Percentiles rank a stretch among this genome's conserved stretches.
Evolutionary conservation across 2,113 vertebrate genomes (phyloP).

Genomic region (Pterocles gutturalis): DNA sequence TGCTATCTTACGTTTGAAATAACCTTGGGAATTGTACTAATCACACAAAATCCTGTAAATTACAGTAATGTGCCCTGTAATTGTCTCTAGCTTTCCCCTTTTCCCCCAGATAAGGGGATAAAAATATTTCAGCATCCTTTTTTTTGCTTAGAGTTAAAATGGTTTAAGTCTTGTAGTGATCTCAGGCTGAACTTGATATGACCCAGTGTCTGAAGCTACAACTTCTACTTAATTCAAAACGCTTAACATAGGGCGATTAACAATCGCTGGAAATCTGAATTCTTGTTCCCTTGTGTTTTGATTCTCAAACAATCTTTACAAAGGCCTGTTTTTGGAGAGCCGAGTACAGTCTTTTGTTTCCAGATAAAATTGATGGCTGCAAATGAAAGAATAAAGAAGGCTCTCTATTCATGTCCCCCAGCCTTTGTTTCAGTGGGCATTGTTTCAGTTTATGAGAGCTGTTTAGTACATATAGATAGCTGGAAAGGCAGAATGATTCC

Average conservation of each 20-base stretch:
- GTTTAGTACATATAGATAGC: slow-evolving; percentile 48
- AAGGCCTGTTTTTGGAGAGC: slow-evolving; percentile 62
- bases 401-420: slow-evolving; percentile 49
- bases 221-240: slow-evolving; percentile 61
- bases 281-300: slow-evolving; percentile 59
- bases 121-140: slow-evolving; percentile 29
- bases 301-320: slow-evolving; percentile 59
- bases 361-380: slow-evolving; percentile 63
- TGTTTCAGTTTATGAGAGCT: slow-evolving; percentile 64
- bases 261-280: slow-evolving; percentile 65
- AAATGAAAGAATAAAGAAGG: slow-evolving; percentile 59
- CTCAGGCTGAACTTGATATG: slow-evolving; percentile 46
- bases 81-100: background rate
- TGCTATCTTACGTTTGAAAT: background rate
- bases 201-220: slow-evolving; percentile 36
- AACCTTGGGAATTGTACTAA: slow-evolving; percentile 23
- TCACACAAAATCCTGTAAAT: slow-evolving; percentile 27
- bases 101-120: background rate
- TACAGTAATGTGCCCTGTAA: slow-evolving; percentile 5
- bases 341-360: slow-evolving; percentile 71
- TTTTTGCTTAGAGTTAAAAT: slow-evolving; percentile 15
- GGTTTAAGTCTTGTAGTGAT: slow-evolving; percentile 38
- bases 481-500: slow-evolving; percentile 58
- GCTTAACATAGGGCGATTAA: slow-evolving; percentile 32
- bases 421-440: slow-evolving; percentile 59